Conservation (phyloP, 2,888 invertebrate genomes). For the Endomychus coccineus region DNA sequence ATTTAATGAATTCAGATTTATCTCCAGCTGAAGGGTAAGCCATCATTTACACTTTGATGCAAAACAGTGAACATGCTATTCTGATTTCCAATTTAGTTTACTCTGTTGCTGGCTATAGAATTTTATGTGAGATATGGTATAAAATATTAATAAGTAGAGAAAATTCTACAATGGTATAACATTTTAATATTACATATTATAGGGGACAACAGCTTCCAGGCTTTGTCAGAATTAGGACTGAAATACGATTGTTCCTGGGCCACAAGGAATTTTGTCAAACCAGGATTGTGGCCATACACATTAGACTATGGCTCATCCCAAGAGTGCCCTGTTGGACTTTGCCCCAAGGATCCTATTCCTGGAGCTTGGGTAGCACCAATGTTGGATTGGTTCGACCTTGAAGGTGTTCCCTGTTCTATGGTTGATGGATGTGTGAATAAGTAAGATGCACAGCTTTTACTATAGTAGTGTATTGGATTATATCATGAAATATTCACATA, state of each 20-base stretch:
- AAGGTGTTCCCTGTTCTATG: constrained; percentile 49
- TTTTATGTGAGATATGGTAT: too few relatives aligned
- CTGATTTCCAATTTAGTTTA: too few relatives aligned
- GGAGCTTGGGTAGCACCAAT: constrained; percentile 58
- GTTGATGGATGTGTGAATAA: constrained; percentile 49
- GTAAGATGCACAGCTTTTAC: constrained; percentile 33
- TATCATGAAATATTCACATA: constrained; percentile 5
- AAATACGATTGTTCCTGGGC: constrained; percentile 55
- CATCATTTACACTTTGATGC: too few relatives aligned
- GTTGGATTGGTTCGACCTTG: constrained; percentile 46
- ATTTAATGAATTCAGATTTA: too few relatives aligned
- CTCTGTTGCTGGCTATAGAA: too few relatives aligned
- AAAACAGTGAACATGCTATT: too few relatives aligned
- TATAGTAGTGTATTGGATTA: too few relatives aligned
- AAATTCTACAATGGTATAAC: not conserved
- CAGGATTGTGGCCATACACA: constrained; percentile 57
- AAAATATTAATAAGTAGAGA: not conserved
- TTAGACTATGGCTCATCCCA: constrained; percentile 49
- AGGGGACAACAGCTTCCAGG: constrained; percentile 46
- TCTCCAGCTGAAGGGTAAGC: too few relatives aligned
- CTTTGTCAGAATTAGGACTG: constrained; percentile 44
- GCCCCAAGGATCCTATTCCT: constrained; percentile 46
- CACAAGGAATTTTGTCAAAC: constrained; percentile 42
- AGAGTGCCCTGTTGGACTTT: constrained; percentile 50
- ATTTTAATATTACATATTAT: too few relatives aligned